These are phyloP conservation scores for Venusia cambrica DNA, from an alignment of 2,888 invertebrate species.

Conservation along the genomic window DNA sequence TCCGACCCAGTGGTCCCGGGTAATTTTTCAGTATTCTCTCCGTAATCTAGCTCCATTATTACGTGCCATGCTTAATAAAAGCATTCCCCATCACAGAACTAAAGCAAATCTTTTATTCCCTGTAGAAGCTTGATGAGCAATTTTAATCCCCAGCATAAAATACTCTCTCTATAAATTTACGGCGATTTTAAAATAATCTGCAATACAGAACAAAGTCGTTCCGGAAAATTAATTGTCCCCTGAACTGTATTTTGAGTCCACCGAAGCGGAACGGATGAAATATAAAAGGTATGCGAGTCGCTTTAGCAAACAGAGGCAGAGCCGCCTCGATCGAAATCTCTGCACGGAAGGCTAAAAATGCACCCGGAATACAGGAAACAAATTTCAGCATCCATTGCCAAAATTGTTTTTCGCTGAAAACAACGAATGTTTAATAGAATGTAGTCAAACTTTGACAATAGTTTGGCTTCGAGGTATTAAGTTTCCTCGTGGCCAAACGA, in stretches of 20 bases:
- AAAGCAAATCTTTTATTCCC: too few species aligned
- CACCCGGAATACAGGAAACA: slow-evolving; percentile 30
- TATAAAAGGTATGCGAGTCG: slow-evolving; percentile 43
- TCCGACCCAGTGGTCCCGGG: too few species aligned
- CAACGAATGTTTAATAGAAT: too few species aligned
- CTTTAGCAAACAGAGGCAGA: slow-evolving; percentile 41
- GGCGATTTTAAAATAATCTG: slow-evolving; percentile 27
- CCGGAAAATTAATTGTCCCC: slow-evolving; percentile 34
- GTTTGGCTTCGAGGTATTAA: too few species aligned
- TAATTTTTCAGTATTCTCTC: too few species aligned
- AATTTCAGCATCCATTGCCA: slow-evolving; percentile 27
- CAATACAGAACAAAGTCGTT: slow-evolving; percentile 25
- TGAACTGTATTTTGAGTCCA: slow-evolving; percentile 40
- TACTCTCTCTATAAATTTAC: slow-evolving; percentile 6
- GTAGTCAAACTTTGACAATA: too few species aligned
- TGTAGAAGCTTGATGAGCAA: too few species aligned
- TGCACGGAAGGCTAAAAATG: slow-evolving; percentile 35
- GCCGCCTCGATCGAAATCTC: slow-evolving; percentile 37
- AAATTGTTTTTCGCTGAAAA: slow-evolving; percentile 30
- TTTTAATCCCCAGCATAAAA: too few species aligned
- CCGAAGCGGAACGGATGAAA: slow-evolving; percentile 42
- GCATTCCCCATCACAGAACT: too few species aligned
- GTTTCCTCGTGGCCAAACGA: too few species aligned
- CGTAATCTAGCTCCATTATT: too few species aligned
- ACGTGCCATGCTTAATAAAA: too few species aligned